Base-by-base conservation (phyloP, 2,888 invertebrate genomes). In the Pedicia rivosa region DNA sequence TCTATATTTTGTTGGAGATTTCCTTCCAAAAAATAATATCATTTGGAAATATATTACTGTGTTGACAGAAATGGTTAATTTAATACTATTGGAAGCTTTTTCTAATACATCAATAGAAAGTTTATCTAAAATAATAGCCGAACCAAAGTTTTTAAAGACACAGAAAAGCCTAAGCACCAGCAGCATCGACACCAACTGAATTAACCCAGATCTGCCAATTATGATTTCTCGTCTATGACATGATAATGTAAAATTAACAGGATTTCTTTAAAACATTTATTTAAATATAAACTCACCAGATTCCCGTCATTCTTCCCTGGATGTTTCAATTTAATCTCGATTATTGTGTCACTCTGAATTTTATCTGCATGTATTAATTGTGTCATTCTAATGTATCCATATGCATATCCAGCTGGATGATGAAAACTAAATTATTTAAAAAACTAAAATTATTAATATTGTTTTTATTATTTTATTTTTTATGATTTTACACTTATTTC, bases 131-230 rank as follows among this genome's bases (percentile, higher is more conserved):
- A 29, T 13, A 13, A 27, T 27, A n/a, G 13, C n/a, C n/a, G n/a
- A n/a, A n/a, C n/a, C n/a, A n/a, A n/a, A n/a, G n/a, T n/a, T n/a
- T n/a, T n/a, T n/a, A n/a, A n/a, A n/a, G n/a, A n/a, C n/a, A n/a
- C n/a, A n/a, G n/a, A n/a, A n/a, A n/a, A n/a, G n/a, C n/a, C n/a
- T n/a, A n/a, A n/a, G n/a, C n/a, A n/a, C n/a, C 88, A 0, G 82
- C 71, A 1, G 90, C 90, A 63, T 91, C 91, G 37, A 88, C 87
- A 1, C 87, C 88, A 30, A 91, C 83, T 0, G 86, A 80, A 64
- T 90, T 91, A 25, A 91, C 90, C 56, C 74, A 91, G 47, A 91
- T 78, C 36, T 83, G 80, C 90, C 90, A 91, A 48, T 81, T 75
- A 60, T 91, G 91, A 52, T 82, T 69, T 48, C 66, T 65, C 0